phyloP scores from a whole-genome alignment of 2,113 vertebrate genomes.

The Tyto alba region DNA sequence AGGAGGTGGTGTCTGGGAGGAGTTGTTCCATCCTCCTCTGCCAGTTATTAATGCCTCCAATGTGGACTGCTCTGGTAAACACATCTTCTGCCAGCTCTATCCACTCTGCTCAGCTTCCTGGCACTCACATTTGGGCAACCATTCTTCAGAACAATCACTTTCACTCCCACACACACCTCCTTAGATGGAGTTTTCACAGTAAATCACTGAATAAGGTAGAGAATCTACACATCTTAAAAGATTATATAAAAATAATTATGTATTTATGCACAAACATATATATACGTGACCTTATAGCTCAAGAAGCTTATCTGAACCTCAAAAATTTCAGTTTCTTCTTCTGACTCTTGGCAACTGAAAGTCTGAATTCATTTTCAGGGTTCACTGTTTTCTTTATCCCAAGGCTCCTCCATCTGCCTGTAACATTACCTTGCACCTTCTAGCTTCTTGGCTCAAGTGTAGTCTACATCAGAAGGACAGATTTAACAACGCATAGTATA shows the following conservation, averaged over 20 bases:
- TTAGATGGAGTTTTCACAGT: not conserved
- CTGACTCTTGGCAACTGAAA: not conserved
- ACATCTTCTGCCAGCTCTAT: conserved; percentile 20
- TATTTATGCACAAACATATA: not conserved
- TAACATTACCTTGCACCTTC: not conserved
- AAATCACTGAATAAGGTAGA: not conserved
- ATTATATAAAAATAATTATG: not conserved
- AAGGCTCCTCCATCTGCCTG: not conserved
- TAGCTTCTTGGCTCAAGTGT: not conserved
- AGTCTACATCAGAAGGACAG: not conserved
- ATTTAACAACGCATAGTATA: not conserved
- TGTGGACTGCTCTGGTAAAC: conserved; percentile 17
- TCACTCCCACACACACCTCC: not conserved
- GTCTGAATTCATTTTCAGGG: not conserved
- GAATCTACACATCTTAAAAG: not conserved
- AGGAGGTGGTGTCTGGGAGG: conserved; percentile 17
- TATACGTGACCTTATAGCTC: accelerated
- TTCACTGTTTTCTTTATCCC: not conserved
- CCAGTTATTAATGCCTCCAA: not conserved
- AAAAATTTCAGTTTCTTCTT: not conserved
- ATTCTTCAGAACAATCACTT: not conserved
- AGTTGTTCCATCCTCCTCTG: conserved; percentile 26
- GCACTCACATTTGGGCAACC: not conserved
- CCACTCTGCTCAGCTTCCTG: not conserved
- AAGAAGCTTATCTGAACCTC: not conserved